Evolutionary conservation across 2,113 vertebrate species (phyloP).

Genomic region (Ceuthmochares aereus): DNA sequence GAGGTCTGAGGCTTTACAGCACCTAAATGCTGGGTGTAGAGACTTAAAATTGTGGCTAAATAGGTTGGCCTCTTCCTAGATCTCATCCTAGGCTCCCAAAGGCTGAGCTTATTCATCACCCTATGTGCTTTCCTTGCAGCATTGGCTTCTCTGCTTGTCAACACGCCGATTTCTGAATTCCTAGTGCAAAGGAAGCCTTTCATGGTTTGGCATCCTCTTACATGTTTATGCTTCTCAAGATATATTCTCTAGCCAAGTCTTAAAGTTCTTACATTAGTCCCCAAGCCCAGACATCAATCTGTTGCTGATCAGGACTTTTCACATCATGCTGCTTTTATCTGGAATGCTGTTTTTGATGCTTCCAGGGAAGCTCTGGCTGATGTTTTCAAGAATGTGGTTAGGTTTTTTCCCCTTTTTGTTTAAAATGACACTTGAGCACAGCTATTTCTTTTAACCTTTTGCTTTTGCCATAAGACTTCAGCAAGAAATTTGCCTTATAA

Average conservation of each 20-base stretch:
- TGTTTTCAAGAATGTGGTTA: slow-evolving; percentile 55
- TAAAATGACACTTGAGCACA: slow-evolving; percentile 35
- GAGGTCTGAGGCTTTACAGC: background rate
- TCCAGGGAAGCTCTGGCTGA: slow-evolving; percentile 37
- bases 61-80: background rate
- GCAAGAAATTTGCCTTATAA: slow-evolving; percentile 54
- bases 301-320: slow-evolving; percentile 72
- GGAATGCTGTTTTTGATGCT: slow-evolving; percentile 62
- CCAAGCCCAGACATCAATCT: slow-evolving; percentile 66
- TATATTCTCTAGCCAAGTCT: slow-evolving; percentile 64
- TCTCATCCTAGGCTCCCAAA: background rate
- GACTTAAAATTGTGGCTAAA: background rate
- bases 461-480: slow-evolving; percentile 36
- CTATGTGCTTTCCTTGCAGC: slow-evolving; percentile 47
- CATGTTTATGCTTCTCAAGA: slow-evolving; percentile 65
- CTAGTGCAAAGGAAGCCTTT: slow-evolving; percentile 58
- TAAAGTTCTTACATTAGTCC: slow-evolving; percentile 65
- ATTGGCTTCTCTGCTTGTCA: slow-evolving; percentile 55
- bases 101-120: slow-evolving; percentile 50
- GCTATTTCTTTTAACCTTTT: slow-evolving; percentile 49
- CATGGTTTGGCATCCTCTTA: slow-evolving; percentile 61
- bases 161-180: slow-evolving; percentile 31
- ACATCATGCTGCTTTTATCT: slow-evolving; percentile 59
- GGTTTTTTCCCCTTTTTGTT: slow-evolving; percentile 18
- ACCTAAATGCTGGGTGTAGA: background rate